Conservation (phyloP, 2,113 vertebrate genomes). For the Agapornis roseicollis region DNA sequence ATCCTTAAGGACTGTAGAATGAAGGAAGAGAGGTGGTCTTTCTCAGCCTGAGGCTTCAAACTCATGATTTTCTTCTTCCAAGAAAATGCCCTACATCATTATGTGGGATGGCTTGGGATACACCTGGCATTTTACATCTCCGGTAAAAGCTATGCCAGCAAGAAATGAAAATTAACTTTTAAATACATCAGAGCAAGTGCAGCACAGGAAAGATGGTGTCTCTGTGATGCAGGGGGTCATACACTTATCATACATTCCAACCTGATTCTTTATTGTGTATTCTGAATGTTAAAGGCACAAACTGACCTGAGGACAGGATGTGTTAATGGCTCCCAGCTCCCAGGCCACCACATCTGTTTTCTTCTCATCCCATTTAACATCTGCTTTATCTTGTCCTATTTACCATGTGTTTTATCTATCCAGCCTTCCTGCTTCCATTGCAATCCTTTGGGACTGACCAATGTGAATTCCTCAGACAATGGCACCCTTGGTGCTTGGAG, state of each 20-base stretch:
- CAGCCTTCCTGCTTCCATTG: not conserved
- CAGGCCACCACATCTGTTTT: not conserved
- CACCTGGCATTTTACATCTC: not conserved
- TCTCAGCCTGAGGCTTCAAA: not conserved
- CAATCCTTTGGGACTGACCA: not conserved
- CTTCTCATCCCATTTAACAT: not conserved
- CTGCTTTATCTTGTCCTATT: not conserved
- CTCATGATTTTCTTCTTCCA: not conserved
- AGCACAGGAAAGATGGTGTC: not conserved
- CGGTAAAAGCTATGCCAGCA: not conserved
- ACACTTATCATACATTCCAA: not conserved
- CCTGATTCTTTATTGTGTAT: not conserved
- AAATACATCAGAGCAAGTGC: not conserved
- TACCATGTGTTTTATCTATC: not conserved
- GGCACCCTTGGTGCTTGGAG: not conserved
- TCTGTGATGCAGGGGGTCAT: not conserved
- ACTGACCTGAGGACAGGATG: not conserved
- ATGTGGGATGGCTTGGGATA: not conserved
- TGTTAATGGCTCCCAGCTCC: not conserved
- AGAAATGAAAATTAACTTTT: not conserved
- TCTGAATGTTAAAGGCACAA: not conserved
- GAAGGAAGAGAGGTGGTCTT: not conserved
- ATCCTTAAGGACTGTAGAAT: not conserved
- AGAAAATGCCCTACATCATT: not conserved
- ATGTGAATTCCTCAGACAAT: not conserved